Evolutionary conservation across 1,140 invertebrate genomes (phyloP).

Genomic region (Cecropterus lyciades): DNA sequence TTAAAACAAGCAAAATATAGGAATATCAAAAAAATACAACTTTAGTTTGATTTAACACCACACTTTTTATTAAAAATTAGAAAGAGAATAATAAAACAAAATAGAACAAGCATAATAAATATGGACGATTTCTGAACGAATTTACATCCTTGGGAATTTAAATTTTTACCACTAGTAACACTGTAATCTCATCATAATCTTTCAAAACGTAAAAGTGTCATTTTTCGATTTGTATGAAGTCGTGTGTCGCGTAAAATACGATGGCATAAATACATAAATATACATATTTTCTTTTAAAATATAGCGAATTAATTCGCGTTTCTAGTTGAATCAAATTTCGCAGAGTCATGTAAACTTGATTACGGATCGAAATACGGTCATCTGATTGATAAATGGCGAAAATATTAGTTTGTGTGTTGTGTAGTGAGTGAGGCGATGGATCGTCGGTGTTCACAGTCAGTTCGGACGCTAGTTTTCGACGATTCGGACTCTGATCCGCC

Average conservation of each 20-base stretch:
- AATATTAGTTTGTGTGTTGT: conserved; percentile 73
- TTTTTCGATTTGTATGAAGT: conserved; percentile 63
- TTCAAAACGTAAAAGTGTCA: conserved; percentile 61
- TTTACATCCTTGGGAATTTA: not conserved
- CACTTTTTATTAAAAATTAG: too few relatives aligned
- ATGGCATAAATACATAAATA: conserved; percentile 43
- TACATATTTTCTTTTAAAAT: conserved; percentile 42
- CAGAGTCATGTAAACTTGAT: conserved; percentile 20
- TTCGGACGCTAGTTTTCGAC: conserved; percentile 81
- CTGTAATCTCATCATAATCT: conserved; percentile 36
- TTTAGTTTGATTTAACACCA: too few relatives aligned
- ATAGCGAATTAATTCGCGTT: conserved; percentile 35
- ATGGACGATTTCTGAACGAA: conserved; percentile 7
- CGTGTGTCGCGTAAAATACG: conserved; percentile 56
- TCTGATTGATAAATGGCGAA: conserved; percentile 69
- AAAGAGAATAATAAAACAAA: too few relatives aligned
- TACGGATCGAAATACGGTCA: conserved; percentile 25
- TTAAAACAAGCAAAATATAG: too few relatives aligned
- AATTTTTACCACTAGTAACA: conserved; percentile 41
- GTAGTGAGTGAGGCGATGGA: conserved; percentile 75
- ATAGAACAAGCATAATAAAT: not conserved
- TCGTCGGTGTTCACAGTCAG: conserved; percentile 81
- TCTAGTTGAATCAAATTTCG: conserved; percentile 12
- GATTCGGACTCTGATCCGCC: conserved; percentile 76
- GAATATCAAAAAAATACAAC: too few relatives aligned